A percentile compares a stretch with the other conserved stretches of the same genome.
These are phyloP conservation scores for Amphipyra berbera DNA, from an alignment of 2,888 invertebrate species.

Conservation along the genomic window DNA sequence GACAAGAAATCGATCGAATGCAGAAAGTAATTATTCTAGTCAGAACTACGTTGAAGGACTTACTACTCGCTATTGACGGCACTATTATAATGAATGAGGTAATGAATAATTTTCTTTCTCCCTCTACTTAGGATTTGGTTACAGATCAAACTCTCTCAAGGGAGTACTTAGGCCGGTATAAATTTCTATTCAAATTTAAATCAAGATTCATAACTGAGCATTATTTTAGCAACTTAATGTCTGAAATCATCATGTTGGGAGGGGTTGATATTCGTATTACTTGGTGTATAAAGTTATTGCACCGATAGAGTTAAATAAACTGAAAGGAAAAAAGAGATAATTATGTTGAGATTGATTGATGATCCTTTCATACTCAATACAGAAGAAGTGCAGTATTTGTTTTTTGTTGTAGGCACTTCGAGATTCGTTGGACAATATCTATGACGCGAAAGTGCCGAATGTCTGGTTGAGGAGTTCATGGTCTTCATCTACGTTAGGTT, in stretches of 20 bases:
- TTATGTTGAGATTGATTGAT: too few species aligned
- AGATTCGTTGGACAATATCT: slow-evolving; percentile 96
- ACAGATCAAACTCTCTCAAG: too few species aligned
- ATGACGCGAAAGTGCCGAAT: slow-evolving; percentile 95
- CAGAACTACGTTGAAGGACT: slow-evolving; percentile 92
- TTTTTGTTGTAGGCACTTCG: slow-evolving; percentile 90
- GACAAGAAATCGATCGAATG: slow-evolving; percentile 97
- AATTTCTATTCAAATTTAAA: too few species aligned
- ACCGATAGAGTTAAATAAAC: too few species aligned
- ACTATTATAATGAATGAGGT: slow-evolving; percentile 98
- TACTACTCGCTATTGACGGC: slow-evolving; percentile 96
- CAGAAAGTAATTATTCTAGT: slow-evolving; percentile 93
- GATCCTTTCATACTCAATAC: neutral
- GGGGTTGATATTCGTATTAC: too few species aligned
- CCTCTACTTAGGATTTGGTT: neutral
- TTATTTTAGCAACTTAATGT: too few species aligned
- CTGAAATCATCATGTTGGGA: too few species aligned
- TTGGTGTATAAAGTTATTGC: too few species aligned
- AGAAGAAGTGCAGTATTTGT: neutral
- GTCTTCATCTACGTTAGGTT: slow-evolving; percentile 95
- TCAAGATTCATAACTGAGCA: too few species aligned
- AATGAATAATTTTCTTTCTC: slow-evolving; percentile 45
- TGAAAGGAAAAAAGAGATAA: too few species aligned
- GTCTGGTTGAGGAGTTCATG: slow-evolving; percentile 94
- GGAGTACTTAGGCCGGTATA: too few species aligned